Conservation (phyloP, 64 coral and sea anemone genomes). For the Stichodactyla mertensii region DNA sequence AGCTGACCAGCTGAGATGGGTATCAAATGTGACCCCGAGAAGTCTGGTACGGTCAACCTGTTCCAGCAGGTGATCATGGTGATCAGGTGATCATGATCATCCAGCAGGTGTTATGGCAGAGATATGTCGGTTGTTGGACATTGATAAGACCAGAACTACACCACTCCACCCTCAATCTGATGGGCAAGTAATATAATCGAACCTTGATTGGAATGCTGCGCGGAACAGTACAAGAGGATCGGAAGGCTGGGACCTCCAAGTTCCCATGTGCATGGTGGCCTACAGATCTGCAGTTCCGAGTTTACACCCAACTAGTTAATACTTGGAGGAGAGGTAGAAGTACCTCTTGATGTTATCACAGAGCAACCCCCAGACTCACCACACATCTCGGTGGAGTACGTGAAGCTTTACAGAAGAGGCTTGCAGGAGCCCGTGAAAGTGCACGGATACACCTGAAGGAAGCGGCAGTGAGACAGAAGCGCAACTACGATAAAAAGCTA, state of each 20-base stretch:
- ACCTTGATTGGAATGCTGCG: conserved; percentile 41
- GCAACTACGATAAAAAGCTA: conserved; percentile 48
- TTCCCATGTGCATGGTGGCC: conserved; percentile 39
- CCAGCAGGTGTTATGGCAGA: too few species aligned
- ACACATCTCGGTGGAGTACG: not conserved
- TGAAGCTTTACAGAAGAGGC: conserved; percentile 10
- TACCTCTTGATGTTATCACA: conserved; percentile 23
- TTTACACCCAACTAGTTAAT: conserved; percentile 21
- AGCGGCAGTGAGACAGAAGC: conserved; percentile 48
- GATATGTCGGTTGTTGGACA: too few species aligned
- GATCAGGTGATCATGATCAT: too few species aligned
- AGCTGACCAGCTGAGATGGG: too few species aligned
- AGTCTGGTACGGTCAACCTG: too few species aligned
- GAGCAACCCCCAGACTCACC: not conserved
- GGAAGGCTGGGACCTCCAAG: conserved; percentile 49
- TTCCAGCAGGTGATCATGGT: too few species aligned
- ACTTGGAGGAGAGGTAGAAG: conserved; percentile 35
- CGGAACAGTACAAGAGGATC: conserved; percentile 27
- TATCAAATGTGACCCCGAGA: too few species aligned
- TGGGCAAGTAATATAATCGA: conserved; percentile 38
- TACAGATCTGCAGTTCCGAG: conserved; percentile 18
- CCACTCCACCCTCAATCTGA: conserved; percentile 58
- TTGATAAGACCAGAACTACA: conserved; percentile 9
- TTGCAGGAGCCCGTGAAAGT: conserved; percentile 4
- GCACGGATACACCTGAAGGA: conserved; percentile 16